Percentiles rank a stretch among this genome's conserved stretches.
Conservation (phyloP, 2,888 invertebrate species). For the Polymixis lichenea region DNA sequence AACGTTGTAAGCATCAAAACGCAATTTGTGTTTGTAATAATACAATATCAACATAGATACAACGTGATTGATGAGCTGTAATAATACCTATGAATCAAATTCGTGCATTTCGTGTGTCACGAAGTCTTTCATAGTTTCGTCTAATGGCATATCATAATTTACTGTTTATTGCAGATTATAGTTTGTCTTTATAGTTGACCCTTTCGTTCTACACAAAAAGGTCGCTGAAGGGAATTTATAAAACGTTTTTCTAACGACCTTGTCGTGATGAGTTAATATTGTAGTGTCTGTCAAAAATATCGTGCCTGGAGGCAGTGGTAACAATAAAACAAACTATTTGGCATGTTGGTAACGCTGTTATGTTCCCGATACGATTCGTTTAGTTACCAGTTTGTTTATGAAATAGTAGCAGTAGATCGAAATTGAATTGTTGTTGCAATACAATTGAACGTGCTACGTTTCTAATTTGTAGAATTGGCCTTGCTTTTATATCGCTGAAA, state of each 20-base stretch:
- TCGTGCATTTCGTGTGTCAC: constrained; percentile 48
- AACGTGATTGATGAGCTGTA: constrained; percentile 37
- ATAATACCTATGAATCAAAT: constrained; percentile 22
- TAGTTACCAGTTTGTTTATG: too few relatives aligned
- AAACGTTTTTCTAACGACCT: neutral
- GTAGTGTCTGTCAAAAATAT: neutral
- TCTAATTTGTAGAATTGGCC: too few relatives aligned
- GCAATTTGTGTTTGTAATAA: constrained; percentile 2
- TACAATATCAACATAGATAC: neutral
- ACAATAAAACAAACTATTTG: too few relatives aligned
- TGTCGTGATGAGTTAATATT: neutral
- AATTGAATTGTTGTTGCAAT: too few relatives aligned
- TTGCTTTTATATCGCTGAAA: too few relatives aligned
- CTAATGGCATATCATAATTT: constrained; percentile 17
- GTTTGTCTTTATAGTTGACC: neutral
- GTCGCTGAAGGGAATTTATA: neutral
- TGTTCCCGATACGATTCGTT: too few relatives aligned
- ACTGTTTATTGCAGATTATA: constrained; percentile 13
- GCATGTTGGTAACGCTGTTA: too few relatives aligned
- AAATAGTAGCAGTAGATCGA: too few relatives aligned
- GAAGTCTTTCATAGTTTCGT: constrained; percentile 2
- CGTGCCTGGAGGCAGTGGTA: too few relatives aligned
- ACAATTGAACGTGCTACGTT: too few relatives aligned
- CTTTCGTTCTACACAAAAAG: constrained; percentile 1
- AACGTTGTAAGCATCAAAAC: neutral